Evolutionary conservation across 2,888 invertebrate species (phyloP).

Genomic region (Parapristionchus giblindavisi): DNA sequence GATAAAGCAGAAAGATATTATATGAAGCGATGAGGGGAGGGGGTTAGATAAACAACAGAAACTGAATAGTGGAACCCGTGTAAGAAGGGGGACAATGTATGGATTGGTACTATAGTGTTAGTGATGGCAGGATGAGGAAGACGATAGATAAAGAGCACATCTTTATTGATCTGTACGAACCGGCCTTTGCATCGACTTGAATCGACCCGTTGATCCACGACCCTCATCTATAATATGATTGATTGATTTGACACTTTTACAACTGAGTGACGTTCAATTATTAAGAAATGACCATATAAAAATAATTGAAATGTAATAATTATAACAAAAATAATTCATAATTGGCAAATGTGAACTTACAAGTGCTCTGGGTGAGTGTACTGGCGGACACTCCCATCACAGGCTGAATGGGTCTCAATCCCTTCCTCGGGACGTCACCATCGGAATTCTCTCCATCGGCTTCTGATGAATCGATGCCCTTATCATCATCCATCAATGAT

Average conservation of each 20-base stretch:
- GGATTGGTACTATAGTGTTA: too few species aligned
- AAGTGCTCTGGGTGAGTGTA: slow-evolving; percentile 29
- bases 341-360: slow-evolving; percentile 28
- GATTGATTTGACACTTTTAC: neutral
- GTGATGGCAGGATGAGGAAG: slow-evolving; percentile 2
- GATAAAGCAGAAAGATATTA: neutral
- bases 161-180: slow-evolving; percentile 8
- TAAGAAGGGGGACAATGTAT: neutral
- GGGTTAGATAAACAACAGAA: neutral
- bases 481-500: slow-evolving; percentile 55
- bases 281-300: neutral
- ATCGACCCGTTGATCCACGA: slow-evolving; percentile 31
- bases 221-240: slow-evolving; percentile 14
- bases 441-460: slow-evolving; percentile 55
- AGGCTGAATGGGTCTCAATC: slow-evolving; percentile 46
- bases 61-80: neutral
- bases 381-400: slow-evolving; percentile 54
- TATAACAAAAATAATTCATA: too few species aligned
- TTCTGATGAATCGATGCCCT: slow-evolving; percentile 47
- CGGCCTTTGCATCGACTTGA: slow-evolving; percentile 36
- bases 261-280: neutral
- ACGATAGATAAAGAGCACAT: neutral
- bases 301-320: neutral
- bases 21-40: neutral
- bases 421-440: slow-evolving; percentile 44